phyloP scores from a whole-genome alignment of 2,113 vertebrate genomes.

The Anguilla japonica region DNA sequence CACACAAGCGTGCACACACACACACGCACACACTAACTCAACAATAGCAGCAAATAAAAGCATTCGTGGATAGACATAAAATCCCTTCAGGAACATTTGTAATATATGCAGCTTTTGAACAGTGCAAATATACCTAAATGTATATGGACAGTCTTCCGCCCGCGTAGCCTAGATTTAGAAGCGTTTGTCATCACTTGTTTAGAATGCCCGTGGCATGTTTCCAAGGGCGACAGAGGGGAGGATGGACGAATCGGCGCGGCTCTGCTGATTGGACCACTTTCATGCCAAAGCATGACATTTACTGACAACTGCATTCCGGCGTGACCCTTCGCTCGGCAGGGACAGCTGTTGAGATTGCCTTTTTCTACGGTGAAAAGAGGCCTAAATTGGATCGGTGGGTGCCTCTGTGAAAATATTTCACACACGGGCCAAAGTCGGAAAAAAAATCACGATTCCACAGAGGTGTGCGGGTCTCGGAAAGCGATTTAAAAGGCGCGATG shows the following conservation, averaged over 20 bases:
- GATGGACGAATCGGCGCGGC: neutral
- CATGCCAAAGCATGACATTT: neutral
- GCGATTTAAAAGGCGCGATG: neutral
- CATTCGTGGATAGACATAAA: no score
- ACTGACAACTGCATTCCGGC: conserved; percentile 3
- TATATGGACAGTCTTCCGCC: no score
- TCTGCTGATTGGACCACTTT: neutral
- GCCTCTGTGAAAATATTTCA: neutral
- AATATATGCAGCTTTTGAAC: no score
- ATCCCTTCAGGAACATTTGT: no score
- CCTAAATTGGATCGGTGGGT: neutral
- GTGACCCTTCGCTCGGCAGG: neutral
- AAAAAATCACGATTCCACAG: neutral
- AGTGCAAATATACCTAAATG: no score
- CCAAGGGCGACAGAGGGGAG: neutral
- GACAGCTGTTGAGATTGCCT: neutral
- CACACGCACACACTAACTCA: no score
- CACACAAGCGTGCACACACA: no score
- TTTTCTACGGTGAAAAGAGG: neutral
- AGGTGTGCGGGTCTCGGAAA: neutral
- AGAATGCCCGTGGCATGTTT: neutral
- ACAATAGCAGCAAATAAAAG: no score
- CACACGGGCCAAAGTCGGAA: neutral
- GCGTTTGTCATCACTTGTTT: neutral
- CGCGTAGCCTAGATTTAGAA: neutral